Evolutionary conservation across 1,140 invertebrate species (phyloP), one percentile per base, ranked within the genome.

Genomic region (Sinella curviseta): DNA sequence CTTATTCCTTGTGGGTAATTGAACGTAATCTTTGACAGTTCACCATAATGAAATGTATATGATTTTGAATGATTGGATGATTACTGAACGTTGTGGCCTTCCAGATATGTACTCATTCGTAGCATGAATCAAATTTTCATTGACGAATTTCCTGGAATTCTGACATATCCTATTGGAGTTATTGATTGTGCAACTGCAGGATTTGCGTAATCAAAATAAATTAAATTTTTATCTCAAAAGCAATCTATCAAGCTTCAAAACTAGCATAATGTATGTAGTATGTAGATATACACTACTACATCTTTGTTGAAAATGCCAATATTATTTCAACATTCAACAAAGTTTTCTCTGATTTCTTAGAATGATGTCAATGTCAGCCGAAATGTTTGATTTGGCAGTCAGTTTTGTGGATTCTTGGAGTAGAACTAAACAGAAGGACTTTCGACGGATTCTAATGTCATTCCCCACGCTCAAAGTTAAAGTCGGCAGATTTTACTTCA

Each of bases 341-440:
- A 20, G 8, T 48, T 48, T 48, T 48, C 8, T 48, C 8, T 48
- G 20, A 48, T 48, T 48, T 12, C 8, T 12, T n/a, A 70, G 33
- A 48, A 70, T 76, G n/a, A n/a, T 79, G 12, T 31, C 55, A 0
- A 48, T 76, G 54, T 31, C 78, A 1, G 78, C 78, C 0, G 78
- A 79, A 54, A 76, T 76, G 55, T 79, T 17, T 26, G 78, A 79
- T 70, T 70, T 79, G 17, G 55, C 55, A 3, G 26, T n/a, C 24
- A 30, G 55, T 34, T 79, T 79, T 33, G 28, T 79, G n/a, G 75
- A 79, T 24, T 76, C 78, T n/a, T 79, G 78, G 78, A 70, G 78
- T 54, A 35, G 75, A 34, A 79, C 78, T 17, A 76, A 73, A 33
- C 54, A 79, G 8, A 36, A 76, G 34, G 54, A 67, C 3, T 30